phyloP scores from a whole-genome alignment of 2,113 vertebrate species.

The Chunga burmeisteri region DNA sequence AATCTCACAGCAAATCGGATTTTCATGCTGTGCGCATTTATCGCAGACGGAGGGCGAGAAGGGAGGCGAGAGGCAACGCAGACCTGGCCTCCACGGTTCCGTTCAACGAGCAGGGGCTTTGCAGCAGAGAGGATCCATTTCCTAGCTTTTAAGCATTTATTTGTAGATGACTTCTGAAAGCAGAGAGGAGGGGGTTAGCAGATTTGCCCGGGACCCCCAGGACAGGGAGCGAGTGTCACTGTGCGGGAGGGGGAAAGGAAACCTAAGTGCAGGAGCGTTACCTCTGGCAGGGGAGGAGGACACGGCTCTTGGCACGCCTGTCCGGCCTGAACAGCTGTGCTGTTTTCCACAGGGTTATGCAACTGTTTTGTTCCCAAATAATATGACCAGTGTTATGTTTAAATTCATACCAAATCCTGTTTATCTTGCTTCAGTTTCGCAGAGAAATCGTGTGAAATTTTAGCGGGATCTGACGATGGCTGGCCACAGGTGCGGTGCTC shows the following conservation, averaged over 20 bases:
- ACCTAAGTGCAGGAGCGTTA: accelerated
- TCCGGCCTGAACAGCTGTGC: background rate
- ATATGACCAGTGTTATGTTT: slow-evolving; percentile 38
- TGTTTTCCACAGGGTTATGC: slow-evolving; percentile 42
- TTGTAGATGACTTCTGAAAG: background rate
- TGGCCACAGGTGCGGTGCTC: background rate
- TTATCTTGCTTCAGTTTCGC: slow-evolving; percentile 73
- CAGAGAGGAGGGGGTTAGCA: background rate
- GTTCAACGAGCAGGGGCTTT: background rate
- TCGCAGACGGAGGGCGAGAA: background rate
- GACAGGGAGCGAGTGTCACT: background rate
- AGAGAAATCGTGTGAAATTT: slow-evolving; percentile 78
- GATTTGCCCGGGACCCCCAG: background rate
- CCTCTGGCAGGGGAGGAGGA: background rate
- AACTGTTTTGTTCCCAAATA: slow-evolving; percentile 61
- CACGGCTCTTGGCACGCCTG: background rate
- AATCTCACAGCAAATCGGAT: slow-evolving; percentile 49
- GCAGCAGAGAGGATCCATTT: background rate
- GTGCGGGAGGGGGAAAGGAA: background rate
- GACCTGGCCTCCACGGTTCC: background rate
- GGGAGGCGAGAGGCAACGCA: background rate
- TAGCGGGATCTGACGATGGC: background rate
- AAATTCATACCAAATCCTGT: slow-evolving; percentile 72
- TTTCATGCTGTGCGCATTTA: background rate
- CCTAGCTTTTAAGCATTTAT: background rate